Evolutionary conservation across 2,888 invertebrate species (phyloP).

Genomic region (Sturmia bella): DNA sequence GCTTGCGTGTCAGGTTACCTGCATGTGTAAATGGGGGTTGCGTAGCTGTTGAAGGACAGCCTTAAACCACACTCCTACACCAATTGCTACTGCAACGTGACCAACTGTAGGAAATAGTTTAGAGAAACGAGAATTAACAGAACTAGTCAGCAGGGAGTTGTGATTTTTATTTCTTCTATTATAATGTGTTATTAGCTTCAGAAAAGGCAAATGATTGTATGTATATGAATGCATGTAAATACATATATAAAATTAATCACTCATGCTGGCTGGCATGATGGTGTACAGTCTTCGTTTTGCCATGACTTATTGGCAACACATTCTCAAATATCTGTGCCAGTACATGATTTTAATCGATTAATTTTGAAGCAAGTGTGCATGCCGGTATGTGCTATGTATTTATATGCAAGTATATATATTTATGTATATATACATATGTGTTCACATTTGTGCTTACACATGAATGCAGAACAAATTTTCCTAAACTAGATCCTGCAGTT

Average conservation of each 20-base stretch:
- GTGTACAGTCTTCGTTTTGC: not conserved
- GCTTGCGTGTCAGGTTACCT: too few relatives aligned
- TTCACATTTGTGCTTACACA: not conserved
- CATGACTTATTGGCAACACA: not conserved
- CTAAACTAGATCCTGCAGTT: conserved; percentile 16
- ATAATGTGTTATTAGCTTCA: conserved; percentile 27
- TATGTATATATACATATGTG: too few relatives aligned
- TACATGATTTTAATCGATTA: conserved; percentile 30
- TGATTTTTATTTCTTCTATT: not conserved
- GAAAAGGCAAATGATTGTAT: conserved; percentile 40
- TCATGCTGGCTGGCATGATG: not conserved
- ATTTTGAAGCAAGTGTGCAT: conserved; percentile 3
- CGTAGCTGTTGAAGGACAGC: too few relatives aligned
- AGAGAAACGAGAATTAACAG: too few relatives aligned
- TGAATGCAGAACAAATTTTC: not conserved
- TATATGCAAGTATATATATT: too few relatives aligned
- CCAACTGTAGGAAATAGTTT: too few relatives aligned
- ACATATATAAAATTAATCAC: conserved; percentile 39
- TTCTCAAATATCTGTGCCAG: not conserved
- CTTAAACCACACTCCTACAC: too few relatives aligned
- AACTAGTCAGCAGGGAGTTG: too few relatives aligned
- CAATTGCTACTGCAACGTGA: too few relatives aligned
- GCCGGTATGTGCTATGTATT: not conserved
- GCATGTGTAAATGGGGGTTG: too few relatives aligned
- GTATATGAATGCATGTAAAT: too few relatives aligned